Base-by-base conservation (phyloP, 2,888 invertebrate species). In the Phorcus lineatus region DNA sequence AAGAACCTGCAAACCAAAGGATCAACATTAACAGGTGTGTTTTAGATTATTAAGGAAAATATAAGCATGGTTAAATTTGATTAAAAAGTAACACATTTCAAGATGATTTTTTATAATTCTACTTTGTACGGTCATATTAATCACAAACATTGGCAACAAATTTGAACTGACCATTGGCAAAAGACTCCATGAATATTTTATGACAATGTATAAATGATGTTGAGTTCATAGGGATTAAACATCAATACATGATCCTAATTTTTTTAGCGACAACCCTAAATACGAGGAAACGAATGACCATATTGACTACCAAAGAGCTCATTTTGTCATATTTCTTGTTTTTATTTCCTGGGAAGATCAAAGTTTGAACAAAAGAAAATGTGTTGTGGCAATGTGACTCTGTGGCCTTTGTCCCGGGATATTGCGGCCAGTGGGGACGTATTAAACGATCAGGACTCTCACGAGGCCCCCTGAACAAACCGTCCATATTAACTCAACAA, bases 1-100 rank as follows among this genome's bases (percentile, higher is more conserved):
- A 83, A 82, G 76, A 89, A 89, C 84, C 89, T 36, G 97, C 96
- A 82, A 87, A 24, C n/a, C 66, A 16, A n/a, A 6, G 19, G 6
- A 66, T 22, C 66, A 24, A 16, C 16, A 22, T 66, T 70, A 70
- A 17, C 36, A 31, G 3, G 28, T 24, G 24, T 62, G 62, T 62
- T 70, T 36, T 17, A 19, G 36, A 11, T 36, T 17, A 19, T 70
- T 3, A 28, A 24, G 17, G 22, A 3, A 70, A n/a, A 4, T 36
- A 36, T 47, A 7, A 36, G 28, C 36, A 67, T 31, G 6, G 24
- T 2, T 28, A 67, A 67, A 67, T 28, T 11, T 55, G n/a, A 55
- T n/a, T n/a, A n/a, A n/a, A n/a, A n/a, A n/a, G n/a, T n/a, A n/a
- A n/a, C n/a, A n/a, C n/a, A n/a, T n/a, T n/a, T n/a, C n/a, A n/a